These are phyloP conservation scores for Tinea semifulvella DNA, from an alignment of 2,888 invertebrate genomes.

Conservation along the genomic window DNA sequence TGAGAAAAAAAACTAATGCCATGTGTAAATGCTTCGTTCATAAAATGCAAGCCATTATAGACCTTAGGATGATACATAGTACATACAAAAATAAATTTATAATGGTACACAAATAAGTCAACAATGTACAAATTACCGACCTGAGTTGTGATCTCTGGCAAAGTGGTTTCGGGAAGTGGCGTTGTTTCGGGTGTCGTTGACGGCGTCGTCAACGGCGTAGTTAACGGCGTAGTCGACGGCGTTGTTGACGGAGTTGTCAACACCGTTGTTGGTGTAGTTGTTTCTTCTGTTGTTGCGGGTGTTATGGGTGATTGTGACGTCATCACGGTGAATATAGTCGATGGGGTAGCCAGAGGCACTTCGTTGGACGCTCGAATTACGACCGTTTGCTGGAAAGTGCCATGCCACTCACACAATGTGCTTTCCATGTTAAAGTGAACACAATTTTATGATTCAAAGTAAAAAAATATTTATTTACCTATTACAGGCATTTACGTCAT, in stretches of 20 bases:
- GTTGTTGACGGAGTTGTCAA: slow-evolving; percentile 32
- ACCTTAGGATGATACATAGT: too few relatives aligned
- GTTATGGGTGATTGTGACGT: slow-evolving; percentile 27
- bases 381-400: slow-evolving; percentile 64
- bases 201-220: slow-evolving; percentile 23
- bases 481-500: too few relatives aligned
- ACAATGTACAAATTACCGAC: slow-evolving; percentile 29
- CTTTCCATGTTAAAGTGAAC: slow-evolving; percentile 20
- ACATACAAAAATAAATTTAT: too few relatives aligned
- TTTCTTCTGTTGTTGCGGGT: slow-evolving; percentile 21
- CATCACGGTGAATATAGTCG: slow-evolving; percentile 32
- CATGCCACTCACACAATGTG: slow-evolving; percentile 59
- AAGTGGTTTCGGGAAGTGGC: slow-evolving; percentile 37
- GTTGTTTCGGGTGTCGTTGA: slow-evolving; percentile 31
- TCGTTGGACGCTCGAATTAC: slow-evolving; percentile 59
- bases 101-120: too few relatives aligned
- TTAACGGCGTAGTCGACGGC: slow-evolving; percentile 23
- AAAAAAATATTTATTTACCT: background rate
- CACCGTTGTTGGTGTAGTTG: slow-evolving; percentile 18
- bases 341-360: slow-evolving; percentile 37
- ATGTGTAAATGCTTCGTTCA: too few relatives aligned
- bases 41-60: too few relatives aligned
- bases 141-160: slow-evolving; percentile 47
- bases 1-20: too few relatives aligned
- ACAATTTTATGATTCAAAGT: background rate